Evolutionary conservation across 2,888 invertebrate species (phyloP).

Genomic region (Cartodere bifasciata): DNA sequence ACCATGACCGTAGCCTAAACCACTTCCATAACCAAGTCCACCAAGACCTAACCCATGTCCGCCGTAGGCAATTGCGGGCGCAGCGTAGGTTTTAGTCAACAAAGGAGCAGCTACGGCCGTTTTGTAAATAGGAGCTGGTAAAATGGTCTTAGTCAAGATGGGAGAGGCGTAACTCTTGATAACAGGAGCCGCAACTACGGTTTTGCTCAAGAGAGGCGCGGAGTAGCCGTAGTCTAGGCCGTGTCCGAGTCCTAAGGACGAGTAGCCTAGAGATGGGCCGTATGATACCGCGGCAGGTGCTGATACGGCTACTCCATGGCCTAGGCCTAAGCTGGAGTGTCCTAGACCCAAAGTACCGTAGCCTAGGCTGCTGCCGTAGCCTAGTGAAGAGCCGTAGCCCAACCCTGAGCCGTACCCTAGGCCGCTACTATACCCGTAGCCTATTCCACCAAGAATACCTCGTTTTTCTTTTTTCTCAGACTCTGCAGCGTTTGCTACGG

Average conservation of each 20-base stretch:
- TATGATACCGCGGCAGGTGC: conserved; percentile 16
- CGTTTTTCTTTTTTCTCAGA: conserved; percentile 21
- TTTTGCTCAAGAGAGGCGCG: conserved; percentile 3
- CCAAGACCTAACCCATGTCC: conserved; percentile 12
- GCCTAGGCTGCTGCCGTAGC: conserved; percentile 2
- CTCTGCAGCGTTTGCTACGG: conserved; percentile 15
- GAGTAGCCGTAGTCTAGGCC: neutral
- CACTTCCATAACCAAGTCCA: conserved; percentile 11
- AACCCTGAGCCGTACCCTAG: conserved; percentile 9
- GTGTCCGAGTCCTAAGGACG: conserved; percentile 7
- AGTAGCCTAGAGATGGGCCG: conserved; percentile 11
- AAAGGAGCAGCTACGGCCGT: conserved; percentile 7
- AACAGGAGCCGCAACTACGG: conserved; percentile 8
- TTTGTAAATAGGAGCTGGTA: conserved; percentile 2
- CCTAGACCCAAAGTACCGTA: conserved; percentile 5
- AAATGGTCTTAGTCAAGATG: conserved; percentile 5
- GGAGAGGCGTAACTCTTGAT: conserved; percentile 9
- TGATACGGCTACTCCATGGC: conserved; percentile 11
- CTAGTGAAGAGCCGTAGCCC: conserved; percentile 6
- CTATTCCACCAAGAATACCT: conserved; percentile 19
- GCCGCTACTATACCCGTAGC: conserved; percentile 10
- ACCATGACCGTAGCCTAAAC: conserved; percentile 8
- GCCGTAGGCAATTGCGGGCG: conserved; percentile 14
- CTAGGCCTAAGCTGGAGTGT: conserved; percentile 8
- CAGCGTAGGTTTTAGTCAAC: conserved; percentile 15